Evolutionary conservation across 2,888 invertebrate genomes (phyloP).

Genomic region (Mimachlamys varia): DNA sequence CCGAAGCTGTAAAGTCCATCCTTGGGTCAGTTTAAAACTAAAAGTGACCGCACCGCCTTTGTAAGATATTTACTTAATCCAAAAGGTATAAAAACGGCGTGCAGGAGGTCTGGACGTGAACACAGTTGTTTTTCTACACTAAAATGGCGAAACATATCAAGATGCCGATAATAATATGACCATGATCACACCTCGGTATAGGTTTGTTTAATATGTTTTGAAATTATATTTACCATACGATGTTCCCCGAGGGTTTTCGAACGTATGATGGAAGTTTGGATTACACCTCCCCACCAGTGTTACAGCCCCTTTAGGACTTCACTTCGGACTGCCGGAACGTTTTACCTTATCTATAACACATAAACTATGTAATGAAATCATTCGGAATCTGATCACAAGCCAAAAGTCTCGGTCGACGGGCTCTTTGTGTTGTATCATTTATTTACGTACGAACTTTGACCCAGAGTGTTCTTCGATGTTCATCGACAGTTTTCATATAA

Average conservation of each 20-base stretch:
- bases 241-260: constrained; percentile 34
- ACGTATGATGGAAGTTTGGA: constrained; percentile 22
- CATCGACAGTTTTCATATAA: neutral
- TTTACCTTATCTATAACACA: constrained; percentile 16
- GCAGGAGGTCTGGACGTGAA: neutral
- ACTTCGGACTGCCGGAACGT: neutral
- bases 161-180: neutral
- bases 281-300: constrained; percentile 13
- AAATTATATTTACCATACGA: constrained; percentile 36
- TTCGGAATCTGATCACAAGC: constrained; percentile 27
- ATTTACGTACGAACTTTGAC: neutral
- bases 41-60: neutral
- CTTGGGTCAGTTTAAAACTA: neutral
- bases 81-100: neutral
- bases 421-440: constrained; percentile 13
- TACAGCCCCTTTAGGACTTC: constrained; percentile 19
- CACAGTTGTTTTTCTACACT: neutral
- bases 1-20: neutral
- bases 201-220: constrained; percentile 28
- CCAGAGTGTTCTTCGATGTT: neutral
- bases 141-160: neutral
- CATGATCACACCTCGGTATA: neutral
- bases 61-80: neutral
- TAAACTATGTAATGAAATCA: constrained; percentile 23
- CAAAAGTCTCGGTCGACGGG: constrained; percentile 23